Evolutionary conservation across 2,797 vertebrate genomes (phyloP).

Genomic region (Siniperca obscura): DNA sequence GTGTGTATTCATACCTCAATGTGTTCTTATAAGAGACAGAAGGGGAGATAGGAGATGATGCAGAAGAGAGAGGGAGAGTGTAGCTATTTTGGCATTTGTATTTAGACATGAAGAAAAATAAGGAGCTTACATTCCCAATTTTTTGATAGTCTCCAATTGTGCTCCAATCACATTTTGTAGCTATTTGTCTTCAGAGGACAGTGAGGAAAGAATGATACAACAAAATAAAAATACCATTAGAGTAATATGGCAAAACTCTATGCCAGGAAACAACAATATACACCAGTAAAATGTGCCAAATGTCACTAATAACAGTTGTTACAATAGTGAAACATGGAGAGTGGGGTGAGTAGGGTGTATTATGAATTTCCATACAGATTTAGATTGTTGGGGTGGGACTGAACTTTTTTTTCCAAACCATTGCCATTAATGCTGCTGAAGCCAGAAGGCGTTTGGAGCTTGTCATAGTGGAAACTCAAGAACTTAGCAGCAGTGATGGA

Average conservation of each 20-base stretch:
- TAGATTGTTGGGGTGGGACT: not conserved
- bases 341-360: not conserved
- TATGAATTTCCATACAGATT: not conserved
- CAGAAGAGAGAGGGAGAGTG: constrained; percentile 5
- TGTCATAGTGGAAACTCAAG: constrained; percentile 1
- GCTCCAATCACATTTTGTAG: constrained; percentile 32
- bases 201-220: constrained; percentile 30
- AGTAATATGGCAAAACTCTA: constrained; percentile 2
- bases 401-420: not conserved
- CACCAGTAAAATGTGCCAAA: constrained; percentile 19
- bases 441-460: constrained; percentile 5
- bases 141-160: constrained; percentile 25
- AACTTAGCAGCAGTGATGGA: not conserved
- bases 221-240: constrained; percentile 50
- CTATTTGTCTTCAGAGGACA: constrained; percentile 34
- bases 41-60: not conserved
- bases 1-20: not conserved
- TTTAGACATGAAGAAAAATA: constrained; percentile 24
- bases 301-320: constrained; percentile 23
- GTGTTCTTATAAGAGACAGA: not conserved
- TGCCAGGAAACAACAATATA: constrained; percentile 21
- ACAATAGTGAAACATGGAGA: not conserved
- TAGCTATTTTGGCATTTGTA: constrained; percentile 21
- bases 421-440: not conserved
- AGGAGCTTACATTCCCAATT: constrained; percentile 27